Evolutionary conservation across 2,797 vertebrate genomes (phyloP).

Genomic region (Cyprinodon diabolis): DNA sequence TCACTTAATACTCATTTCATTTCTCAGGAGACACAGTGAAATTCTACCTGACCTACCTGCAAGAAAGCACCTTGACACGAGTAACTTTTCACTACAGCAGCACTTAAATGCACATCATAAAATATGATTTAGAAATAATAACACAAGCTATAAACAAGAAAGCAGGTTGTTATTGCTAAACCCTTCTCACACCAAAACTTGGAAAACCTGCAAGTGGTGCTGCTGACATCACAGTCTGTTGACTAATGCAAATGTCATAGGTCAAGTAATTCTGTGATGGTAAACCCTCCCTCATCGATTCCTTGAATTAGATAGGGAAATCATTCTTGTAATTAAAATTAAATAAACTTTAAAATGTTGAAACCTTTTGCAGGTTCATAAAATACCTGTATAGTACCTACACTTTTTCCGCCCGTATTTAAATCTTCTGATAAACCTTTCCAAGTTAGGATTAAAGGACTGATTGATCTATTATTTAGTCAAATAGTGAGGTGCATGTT

Average conservation of each 20-base stretch:
- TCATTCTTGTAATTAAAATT: conserved; percentile 37
- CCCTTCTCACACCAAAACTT: too few relatives aligned
- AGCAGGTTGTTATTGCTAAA: not conserved
- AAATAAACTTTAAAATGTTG: conserved; percentile 40
- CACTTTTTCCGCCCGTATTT: too few relatives aligned
- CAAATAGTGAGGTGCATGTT: not conserved
- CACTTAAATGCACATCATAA: conserved; percentile 17
- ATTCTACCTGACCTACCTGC: conserved; percentile 58
- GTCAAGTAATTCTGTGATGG: not conserved
- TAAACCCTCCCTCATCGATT: not conserved
- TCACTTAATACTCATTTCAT: conserved; percentile 47
- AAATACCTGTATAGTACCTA: conserved; percentile 30
- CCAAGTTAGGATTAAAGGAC: too few relatives aligned
- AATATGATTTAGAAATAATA: not conserved
- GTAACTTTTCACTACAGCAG: conserved; percentile 38
- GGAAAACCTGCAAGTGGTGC: not conserved
- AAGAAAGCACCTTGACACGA: conserved; percentile 38
- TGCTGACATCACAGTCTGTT: too few relatives aligned
- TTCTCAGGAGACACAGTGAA: conserved; percentile 49
- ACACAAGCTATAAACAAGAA: not conserved
- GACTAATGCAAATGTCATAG: not conserved
- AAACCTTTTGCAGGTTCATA: conserved; percentile 16
- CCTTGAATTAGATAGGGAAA: not conserved
- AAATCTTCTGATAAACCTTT: too few relatives aligned
- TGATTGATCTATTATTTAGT: too few relatives aligned